Conservation (phyloP, 2,797 vertebrate species). For the Periophthalmus magnuspinnatus region DNA sequence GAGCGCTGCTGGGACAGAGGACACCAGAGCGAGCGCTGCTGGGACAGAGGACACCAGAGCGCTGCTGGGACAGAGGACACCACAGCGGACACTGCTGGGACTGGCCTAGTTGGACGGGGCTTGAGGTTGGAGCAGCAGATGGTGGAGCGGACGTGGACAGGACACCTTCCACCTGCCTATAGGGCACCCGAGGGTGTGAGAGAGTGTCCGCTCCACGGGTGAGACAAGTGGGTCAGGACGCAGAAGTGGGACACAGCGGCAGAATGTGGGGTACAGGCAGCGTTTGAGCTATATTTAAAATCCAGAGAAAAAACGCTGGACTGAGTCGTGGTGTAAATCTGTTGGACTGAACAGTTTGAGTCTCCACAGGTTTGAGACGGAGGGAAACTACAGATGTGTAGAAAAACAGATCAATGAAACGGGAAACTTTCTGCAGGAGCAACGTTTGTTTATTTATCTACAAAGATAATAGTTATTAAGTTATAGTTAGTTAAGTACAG, state of each 20-base stretch:
- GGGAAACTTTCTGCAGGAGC: not conserved
- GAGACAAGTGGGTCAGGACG: conserved; percentile 51
- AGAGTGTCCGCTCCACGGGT: conserved; percentile 27
- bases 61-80: too few relatives aligned
- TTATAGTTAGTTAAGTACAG: not conserved
- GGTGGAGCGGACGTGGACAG: conserved; percentile 37
- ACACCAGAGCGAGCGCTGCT: too few relatives aligned
- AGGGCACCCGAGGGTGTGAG: conserved; percentile 40
- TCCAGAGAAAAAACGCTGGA: not conserved
- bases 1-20: too few relatives aligned
- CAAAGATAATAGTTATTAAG: not conserved
- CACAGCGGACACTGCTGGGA: conserved; percentile 10
- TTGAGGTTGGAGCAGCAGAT: conserved; percentile 51
- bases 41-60: conserved; percentile 2
- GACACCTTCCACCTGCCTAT: conserved; percentile 57
- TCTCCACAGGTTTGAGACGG: too few relatives aligned
- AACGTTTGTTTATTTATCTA: not conserved
- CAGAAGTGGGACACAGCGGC: conserved; percentile 41
- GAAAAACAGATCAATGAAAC: too few relatives aligned
- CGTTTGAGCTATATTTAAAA: conserved; percentile 4
- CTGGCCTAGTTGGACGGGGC: conserved; percentile 39
- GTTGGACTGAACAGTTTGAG: too few relatives aligned
- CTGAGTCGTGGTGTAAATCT: not conserved
- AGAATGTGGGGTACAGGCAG: conserved; percentile 9
- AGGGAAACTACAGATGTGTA: too few relatives aligned